Conservation (phyloP, 2,888 invertebrate species). For the Dynastes maya region DNA sequence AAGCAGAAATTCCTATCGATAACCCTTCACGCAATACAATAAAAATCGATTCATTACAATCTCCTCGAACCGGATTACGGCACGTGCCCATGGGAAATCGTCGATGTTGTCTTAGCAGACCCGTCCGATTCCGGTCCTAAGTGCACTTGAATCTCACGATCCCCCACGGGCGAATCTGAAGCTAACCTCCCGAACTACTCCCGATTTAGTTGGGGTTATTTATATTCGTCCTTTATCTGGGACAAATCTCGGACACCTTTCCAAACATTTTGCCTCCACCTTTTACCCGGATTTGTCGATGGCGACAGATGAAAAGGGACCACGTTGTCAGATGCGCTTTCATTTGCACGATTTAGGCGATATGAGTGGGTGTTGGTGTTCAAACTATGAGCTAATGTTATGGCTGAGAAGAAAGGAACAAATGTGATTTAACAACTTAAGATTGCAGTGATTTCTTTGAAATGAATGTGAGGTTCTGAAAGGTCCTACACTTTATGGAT, state of each 20-base stretch:
- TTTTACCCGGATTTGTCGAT: too few relatives aligned
- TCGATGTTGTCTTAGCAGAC: neutral
- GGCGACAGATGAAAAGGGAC: too few relatives aligned
- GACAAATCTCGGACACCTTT: constrained; percentile 60
- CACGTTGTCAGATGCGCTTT: too few relatives aligned
- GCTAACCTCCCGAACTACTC: neutral
- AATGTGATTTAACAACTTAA: too few relatives aligned
- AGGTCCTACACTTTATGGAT: too few relatives aligned
- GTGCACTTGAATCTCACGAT: neutral
- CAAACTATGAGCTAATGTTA: too few relatives aligned
- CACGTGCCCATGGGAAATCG: neutral
- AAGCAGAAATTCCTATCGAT: neutral
- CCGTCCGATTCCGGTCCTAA: neutral
- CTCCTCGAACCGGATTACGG: neutral
- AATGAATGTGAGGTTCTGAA: too few relatives aligned
- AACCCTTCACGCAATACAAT: neutral
- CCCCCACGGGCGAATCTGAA: constrained; percentile 1
- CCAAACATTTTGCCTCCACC: constrained; percentile 26
- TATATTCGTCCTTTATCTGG: constrained; percentile 59
- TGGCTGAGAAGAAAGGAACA: too few relatives aligned
- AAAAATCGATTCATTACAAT: constrained; percentile 1
- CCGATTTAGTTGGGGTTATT: constrained; percentile 53
- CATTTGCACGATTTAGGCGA: too few relatives aligned
- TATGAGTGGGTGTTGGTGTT: too few relatives aligned
- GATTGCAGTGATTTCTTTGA: too few relatives aligned